Evolutionary conservation across 2,113 vertebrate genomes (phyloP).

Genomic region (Calyptomena viridis): DNA sequence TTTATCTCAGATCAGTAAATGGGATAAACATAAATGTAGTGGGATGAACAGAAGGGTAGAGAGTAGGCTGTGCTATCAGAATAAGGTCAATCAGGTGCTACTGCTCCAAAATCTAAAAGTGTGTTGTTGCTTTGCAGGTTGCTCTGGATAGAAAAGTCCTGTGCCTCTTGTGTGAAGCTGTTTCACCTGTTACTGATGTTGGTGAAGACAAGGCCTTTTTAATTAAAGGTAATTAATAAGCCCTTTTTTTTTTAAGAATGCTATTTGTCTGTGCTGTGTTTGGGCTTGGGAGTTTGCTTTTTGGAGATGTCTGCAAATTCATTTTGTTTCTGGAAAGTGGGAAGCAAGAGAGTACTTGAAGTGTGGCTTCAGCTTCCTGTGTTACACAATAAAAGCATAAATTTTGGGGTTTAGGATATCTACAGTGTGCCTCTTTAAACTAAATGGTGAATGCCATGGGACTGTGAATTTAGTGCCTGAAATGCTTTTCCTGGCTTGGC

Average conservation of each 20-base stretch:
- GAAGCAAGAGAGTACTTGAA: neutral
- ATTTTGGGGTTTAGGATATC: neutral
- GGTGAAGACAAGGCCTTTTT: neutral
- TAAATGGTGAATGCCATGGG: neutral
- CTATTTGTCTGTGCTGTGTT: neutral
- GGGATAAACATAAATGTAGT: accelerated
- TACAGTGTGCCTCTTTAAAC: neutral
- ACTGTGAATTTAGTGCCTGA: neutral
- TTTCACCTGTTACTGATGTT: neutral
- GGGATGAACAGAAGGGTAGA: neutral
- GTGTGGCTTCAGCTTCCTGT: neutral
- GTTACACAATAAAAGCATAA: neutral
- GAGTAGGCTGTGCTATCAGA: neutral
- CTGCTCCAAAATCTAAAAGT: neutral
- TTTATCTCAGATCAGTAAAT: neutral
- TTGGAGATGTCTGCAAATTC: neutral
- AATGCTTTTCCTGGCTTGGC: neutral
- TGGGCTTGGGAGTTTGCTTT: neutral
- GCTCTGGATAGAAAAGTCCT: neutral
- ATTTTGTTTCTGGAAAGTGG: neutral
- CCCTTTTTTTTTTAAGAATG: accelerated
- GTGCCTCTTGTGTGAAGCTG: neutral
- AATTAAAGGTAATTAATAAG: neutral
- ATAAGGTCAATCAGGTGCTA: neutral
- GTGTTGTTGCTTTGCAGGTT: neutral